These are phyloP conservation scores for Nomada fabriciana DNA, from an alignment of 2,888 invertebrate genomes.

Conservation along the genomic window DNA sequence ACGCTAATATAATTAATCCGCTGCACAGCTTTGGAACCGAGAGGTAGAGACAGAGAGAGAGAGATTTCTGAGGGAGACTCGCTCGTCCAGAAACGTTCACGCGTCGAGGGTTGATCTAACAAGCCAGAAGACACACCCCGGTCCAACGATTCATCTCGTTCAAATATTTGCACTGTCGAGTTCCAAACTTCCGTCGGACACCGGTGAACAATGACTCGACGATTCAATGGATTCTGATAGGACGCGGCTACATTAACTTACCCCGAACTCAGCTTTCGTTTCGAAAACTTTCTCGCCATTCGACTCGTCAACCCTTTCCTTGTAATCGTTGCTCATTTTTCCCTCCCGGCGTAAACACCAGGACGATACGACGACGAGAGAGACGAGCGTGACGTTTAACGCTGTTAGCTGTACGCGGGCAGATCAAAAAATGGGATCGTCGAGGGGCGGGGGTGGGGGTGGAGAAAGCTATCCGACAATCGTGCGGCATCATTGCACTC, in stretches of 20 bases:
- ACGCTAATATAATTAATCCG: constrained; percentile 64
- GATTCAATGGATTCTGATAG: constrained; percentile 18
- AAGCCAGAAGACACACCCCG: constrained; percentile 48
- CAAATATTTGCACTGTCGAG: constrained; percentile 55
- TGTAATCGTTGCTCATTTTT: not conserved
- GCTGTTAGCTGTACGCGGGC: constrained; percentile 30
- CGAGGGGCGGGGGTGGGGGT: not conserved
- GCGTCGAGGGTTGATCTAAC: constrained; percentile 47
- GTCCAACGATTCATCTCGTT: constrained; percentile 54
- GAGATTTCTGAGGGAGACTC: not conserved
- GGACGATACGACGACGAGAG: not conserved
- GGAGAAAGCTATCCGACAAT: constrained; percentile 39
- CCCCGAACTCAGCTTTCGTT: not conserved
- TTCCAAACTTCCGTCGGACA: constrained; percentile 23
- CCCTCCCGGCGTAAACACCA: not conserved
- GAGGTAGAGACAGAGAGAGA: not conserved
- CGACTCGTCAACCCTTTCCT: not conserved
- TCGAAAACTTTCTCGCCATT: not conserved
- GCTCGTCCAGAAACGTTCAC: constrained; percentile 47
- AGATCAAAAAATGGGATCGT: constrained; percentile 17
- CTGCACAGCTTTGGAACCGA: not conserved
- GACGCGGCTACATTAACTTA: not conserved
- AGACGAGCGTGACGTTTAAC: constrained; percentile 33
- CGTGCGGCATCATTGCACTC: constrained; percentile 52
- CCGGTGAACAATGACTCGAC: constrained; percentile 17